Evolutionary conservation across 64 coral and sea anemone genomes (phyloP), one percentile per base, ranked within the genome.

Genomic region (Actinia equina): DNA sequence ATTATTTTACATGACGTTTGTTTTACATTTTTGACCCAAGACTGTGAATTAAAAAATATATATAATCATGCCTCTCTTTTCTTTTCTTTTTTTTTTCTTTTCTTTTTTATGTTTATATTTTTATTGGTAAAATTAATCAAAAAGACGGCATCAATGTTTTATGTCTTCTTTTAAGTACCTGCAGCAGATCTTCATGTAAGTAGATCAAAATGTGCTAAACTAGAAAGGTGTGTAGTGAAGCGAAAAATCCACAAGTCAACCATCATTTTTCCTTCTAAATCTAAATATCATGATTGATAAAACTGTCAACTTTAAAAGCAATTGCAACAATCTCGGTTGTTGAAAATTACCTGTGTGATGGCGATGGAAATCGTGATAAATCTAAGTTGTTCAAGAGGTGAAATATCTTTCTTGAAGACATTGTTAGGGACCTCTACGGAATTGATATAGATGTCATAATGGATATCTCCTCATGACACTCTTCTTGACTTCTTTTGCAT

Each of bases 181-280:
- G 69, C 20, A 74, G 3, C n/a, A 5, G 3, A 74, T 41, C 25
- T 42, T 16, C 26, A 3, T 71, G 65, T 41, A 74, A 30, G n/a
- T 37, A 30, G 5, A 74, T 18, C 14, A 74, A 74, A 74, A 41
- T 12, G 69, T 71, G 69, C 69, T 41, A 71, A 71, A 74, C 25
- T 26, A 41, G 37, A 42, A 74, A 69, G 13, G 26, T 41, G 69
- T 74, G 69, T 30, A 41, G 69, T 74, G 69, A 74, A 30, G 69
- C 69, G 69, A 30, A 30, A 74, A 74, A 74, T 11, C 69, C 69
- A 74, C 69, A 74, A 74, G 69, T 74, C n/a, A 30, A 74, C 25
- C 10, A 7, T 41, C 25, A 13, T 9, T 74, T 74, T 30, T 10
- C 9, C 26, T 74, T 42, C 20, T 3, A 74, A 25, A 74, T 41